Evolutionary conservation across 2,797 vertebrate genomes (phyloP), one percentile per base, ranked within the genome.

Genomic region (Pangasius djambal): DNA sequence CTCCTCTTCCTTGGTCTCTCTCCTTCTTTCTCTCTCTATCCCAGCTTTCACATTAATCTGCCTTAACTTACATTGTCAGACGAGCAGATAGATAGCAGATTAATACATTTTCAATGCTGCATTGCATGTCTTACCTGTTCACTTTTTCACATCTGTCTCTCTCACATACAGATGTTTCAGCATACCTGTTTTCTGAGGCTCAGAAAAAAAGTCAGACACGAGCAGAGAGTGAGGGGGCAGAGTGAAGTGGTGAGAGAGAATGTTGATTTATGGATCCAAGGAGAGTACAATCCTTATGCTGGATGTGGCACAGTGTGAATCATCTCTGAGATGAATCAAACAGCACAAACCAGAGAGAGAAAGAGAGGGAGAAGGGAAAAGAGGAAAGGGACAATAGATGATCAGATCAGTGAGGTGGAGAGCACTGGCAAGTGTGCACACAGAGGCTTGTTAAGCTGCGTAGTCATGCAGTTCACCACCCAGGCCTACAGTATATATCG

Each of bases 291-390:
- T 84, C 48, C 82, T 84, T 22, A 84, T 88, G 57, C 44, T 59
- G 44, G 81, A 88, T 74, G 57, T 63, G 87, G 81, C 59, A 83
- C 81, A 72, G 55, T 84, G 70, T 84, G 81, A 88, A 88, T 88
- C 87, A 88, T 75, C 81, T 77, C 67, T 83, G 81, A 72, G 57
- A 65, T 88, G 69, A 84, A 88, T 84, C 81, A 83, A 88, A 83
- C 52, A 13, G 34, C 7, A 28, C 37, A 75, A 25, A 44, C 72
- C 20, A 34, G 48, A 20, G 34, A 50, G 40, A 15, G 44, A 22
- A 34, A 37, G 57, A 63, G 55, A 28, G 72, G 16, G 37, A 75
- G 34, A 77, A n/a, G 6, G 37, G 16, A 37, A 75, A 50, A 69
- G 65, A 59, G 7, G 10, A 52, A 59, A 74, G 52, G 86, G 52